phyloP scores from a whole-genome alignment of 2,113 vertebrate genomes.

The Bubo scandiacus region DNA sequence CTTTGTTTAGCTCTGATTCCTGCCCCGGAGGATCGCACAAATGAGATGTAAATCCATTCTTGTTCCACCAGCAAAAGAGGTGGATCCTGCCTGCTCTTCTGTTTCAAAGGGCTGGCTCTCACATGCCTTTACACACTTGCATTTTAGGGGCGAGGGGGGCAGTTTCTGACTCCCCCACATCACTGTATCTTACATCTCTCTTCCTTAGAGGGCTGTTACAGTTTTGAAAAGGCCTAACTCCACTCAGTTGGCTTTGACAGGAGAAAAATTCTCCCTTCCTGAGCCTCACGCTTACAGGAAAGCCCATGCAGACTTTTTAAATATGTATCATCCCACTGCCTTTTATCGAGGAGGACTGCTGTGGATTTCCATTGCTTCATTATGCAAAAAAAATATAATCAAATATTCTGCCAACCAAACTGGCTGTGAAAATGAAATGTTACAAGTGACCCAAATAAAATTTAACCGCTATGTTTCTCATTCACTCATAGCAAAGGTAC shows the following conservation, averaged over 20 bases:
- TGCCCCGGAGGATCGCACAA: background rate
- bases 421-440: slow-evolving; percentile 36
- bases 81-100: background rate
- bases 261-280: background rate
- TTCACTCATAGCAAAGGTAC: background rate
- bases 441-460: slow-evolving; percentile 50
- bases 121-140: background rate
- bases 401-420: slow-evolving; percentile 23
- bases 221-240: background rate
- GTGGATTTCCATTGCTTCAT: background rate
- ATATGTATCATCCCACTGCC: background rate
- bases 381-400: slow-evolving; percentile 7
- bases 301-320: background rate
- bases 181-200: background rate
- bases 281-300: background rate
- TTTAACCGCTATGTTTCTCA: background rate
- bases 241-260: background rate
- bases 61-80: background rate
- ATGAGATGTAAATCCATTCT: background rate
- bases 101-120: background rate
- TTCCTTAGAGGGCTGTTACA: background rate
- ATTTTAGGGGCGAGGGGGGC: background rate
- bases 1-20: background rate
- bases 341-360: background rate
- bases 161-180: background rate